These are phyloP conservation scores for Argyra leucocephala DNA, from an alignment of 2,888 invertebrate species.

Conservation along the genomic window DNA sequence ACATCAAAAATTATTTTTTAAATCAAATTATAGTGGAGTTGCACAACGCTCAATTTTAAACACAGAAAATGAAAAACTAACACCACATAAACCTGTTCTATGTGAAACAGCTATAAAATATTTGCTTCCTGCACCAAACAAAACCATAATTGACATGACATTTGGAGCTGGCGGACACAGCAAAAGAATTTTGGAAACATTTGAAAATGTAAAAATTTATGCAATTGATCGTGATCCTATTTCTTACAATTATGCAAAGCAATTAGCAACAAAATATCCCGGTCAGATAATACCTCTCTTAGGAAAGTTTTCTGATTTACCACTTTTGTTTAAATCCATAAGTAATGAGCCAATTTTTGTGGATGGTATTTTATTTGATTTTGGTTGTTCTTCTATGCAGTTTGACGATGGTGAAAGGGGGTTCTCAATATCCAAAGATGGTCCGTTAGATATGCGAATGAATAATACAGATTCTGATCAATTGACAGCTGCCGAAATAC, in stretches of 20 bases:
- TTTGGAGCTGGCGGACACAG: constrained; percentile 93
- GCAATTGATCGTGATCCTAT: constrained; percentile 82
- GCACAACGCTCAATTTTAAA: not conserved
- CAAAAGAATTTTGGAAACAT: constrained; percentile 57
- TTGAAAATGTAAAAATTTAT: constrained; percentile 57
- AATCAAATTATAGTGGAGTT: not conserved
- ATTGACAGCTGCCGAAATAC: constrained; percentile 78
- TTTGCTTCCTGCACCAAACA: constrained; percentile 53
- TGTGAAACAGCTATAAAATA: constrained; percentile 58
- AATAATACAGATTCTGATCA: constrained; percentile 62
- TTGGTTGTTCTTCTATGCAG: constrained; percentile 94
- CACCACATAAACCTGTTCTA: constrained; percentile 67
- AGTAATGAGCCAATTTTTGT: constrained; percentile 56
- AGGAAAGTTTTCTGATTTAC: constrained; percentile 82
- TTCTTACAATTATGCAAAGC: constrained; percentile 59
- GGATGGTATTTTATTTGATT: constrained; percentile 84
- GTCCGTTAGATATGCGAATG: constrained; percentile 94
- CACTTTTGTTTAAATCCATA: constrained; percentile 51
- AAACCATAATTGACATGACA: constrained; percentile 83
- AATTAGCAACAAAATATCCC: constrained; percentile 57
- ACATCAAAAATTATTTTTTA: not conserved
- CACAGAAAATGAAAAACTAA: constrained; percentile 22
- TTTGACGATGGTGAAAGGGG: constrained; percentile 73
- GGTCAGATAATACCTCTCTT: constrained; percentile 66
- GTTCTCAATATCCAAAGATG: constrained; percentile 75